Evolutionary conservation across 2,888 invertebrate genomes (phyloP).

Genomic region (Drosophila macrospina): DNA sequence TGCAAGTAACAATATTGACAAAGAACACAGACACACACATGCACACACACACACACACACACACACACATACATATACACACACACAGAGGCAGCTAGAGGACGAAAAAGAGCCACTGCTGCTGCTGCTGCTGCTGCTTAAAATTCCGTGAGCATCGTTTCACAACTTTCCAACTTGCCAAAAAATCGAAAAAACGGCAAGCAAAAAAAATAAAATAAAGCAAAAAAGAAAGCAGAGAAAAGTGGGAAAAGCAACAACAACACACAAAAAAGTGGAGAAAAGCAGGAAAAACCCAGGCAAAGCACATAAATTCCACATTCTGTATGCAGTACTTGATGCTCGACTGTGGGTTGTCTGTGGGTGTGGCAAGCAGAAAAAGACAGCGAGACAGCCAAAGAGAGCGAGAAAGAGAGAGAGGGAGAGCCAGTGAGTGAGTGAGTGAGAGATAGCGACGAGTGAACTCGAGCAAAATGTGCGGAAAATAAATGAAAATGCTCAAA

Average conservation of each 20-base stretch:
- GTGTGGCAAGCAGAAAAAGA: slow-evolving; percentile 47
- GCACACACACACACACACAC: slow-evolving; percentile 4
- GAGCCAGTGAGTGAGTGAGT: slow-evolving; percentile 11
- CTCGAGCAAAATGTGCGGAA: slow-evolving; percentile 76
- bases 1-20: slow-evolving; percentile 78
- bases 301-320: slow-evolving; percentile 71
- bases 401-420: slow-evolving; percentile 5
- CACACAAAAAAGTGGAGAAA: slow-evolving; percentile 16
- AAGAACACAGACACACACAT: slow-evolving; percentile 30
- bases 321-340: slow-evolving; percentile 1
- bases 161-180: slow-evolving; percentile 84
- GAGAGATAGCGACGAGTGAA: slow-evolving; percentile 37
- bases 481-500: slow-evolving; percentile 85
- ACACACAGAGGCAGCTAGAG: slow-evolving; percentile 8
- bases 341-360: slow-evolving; percentile 32
- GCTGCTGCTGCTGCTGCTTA: slow-evolving; percentile 81
- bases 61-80: slow-evolving; percentile 1
- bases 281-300: slow-evolving; percentile 43
- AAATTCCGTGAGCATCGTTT: slow-evolving; percentile 84
- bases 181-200: slow-evolving; percentile 73
- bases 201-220: slow-evolving; percentile 36
- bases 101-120: slow-evolving; percentile 48
- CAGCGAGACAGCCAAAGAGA: slow-evolving; percentile 7
- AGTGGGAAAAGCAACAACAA: slow-evolving; percentile 16
- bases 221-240: slow-evolving; percentile 30